Percentiles rank a stretch among this genome's conserved stretches.
phyloP scores from a whole-genome alignment of 2,888 invertebrate genomes.

The Epinotia bilunana region DNA sequence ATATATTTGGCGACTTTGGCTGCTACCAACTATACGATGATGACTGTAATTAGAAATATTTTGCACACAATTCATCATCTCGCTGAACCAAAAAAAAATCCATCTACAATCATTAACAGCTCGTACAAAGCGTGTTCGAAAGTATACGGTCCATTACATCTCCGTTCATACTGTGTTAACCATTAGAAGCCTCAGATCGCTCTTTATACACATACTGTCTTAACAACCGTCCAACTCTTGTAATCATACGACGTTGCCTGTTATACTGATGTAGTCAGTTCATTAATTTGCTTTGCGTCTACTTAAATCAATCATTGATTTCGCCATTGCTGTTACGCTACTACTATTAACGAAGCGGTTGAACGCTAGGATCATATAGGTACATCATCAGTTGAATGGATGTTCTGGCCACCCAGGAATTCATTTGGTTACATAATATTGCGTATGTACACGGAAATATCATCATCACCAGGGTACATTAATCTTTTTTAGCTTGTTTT shows the following conservation, averaged over 20 bases:
- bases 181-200: not conserved
- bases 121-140: conserved; percentile 18
- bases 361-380: not conserved
- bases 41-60: no score
- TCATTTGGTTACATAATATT: conserved; percentile 13
- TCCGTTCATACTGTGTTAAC: not conserved
- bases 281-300: conserved; percentile 31
- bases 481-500: not conserved
- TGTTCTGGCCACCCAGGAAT: conserved; percentile 8
- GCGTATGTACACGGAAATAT: conserved; percentile 14
- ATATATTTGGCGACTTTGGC: no score
- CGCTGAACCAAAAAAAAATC: not conserved
- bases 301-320: conserved; percentile 37
- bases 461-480: no score
- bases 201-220: not conserved
- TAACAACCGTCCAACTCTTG: not conserved
- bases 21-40: no score
- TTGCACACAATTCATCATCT: no score
- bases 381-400: conserved; percentile 5
- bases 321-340: conserved; percentile 36
- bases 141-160: conserved; percentile 3
- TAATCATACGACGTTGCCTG: not conserved
- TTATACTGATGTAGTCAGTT: not conserved
- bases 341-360: conserved; percentile 38
- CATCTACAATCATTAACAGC: conserved; percentile 9